Base-by-base conservation (phyloP, 2,888 invertebrate genomes). In the Argynnis bischoffii region DNA sequence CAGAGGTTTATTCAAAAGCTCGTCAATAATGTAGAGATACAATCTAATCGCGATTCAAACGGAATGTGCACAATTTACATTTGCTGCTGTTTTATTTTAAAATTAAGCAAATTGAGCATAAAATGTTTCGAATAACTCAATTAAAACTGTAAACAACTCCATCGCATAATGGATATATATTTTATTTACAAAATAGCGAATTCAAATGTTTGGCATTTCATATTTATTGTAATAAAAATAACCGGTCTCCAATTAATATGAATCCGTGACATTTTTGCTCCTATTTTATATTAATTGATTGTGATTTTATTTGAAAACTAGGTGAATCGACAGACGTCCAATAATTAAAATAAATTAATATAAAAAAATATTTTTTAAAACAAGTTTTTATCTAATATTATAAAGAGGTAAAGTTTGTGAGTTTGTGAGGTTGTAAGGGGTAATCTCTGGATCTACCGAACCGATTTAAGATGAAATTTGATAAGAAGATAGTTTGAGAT, bases 241-340 rank as follows among this genome's bases (percentile, higher is more conserved):
- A 35, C 35, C 35, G 61, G 51, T 53, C 13, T 6, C 41, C 51
- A 61, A 51, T 61, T 61, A 51, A 53, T 51, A 41, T 53, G 51
- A 53, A 61, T 51, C 35, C 61, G 61, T 53, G 61, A 53, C 51
- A 51, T 61, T 61, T 61, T 61, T 61, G 41, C 35, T 59, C 59
- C 26, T 31, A 59, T 59, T 59, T 59, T 26, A 26, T 59, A 59
- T 48, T 48, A 59, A 57, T 59, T 48, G 48, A 48, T 26, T 48
- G 59, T 59, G 48, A 26, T 59, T 59, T 48, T 59, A 31, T 59
- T 48, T 48, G n/a, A 21, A 26, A 31, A 48, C 47, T 47, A 47
- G 46, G n/a, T 55, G 8, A 26, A 4, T 21, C 21, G 21, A 21
- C 21, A 21, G 21, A 31, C n/a, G 31, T 31, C 15, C 31, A 55